Percentiles rank a stretch among this genome's conserved stretches.
Conservation (phyloP, 2,113 vertebrate species). For the Leiothrix lutea region DNA sequence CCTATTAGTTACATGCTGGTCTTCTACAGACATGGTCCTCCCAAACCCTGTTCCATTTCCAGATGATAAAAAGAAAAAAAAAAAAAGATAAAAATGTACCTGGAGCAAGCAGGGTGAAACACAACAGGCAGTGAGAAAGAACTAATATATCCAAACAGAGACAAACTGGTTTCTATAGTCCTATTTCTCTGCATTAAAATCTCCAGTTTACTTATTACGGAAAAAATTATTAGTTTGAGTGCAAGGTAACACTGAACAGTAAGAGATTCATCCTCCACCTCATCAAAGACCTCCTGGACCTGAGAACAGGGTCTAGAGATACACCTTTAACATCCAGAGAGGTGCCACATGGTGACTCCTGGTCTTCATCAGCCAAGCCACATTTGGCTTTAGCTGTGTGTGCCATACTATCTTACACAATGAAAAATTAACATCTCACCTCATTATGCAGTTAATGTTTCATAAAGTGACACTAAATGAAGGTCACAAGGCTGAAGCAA, state of each 20-base stretch:
- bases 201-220: background rate
- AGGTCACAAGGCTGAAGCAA: background rate
- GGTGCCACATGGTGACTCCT: background rate
- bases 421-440: background rate
- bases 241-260: fast-evolving
- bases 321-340: background rate
- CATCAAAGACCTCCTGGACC: background rate
- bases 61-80: background rate
- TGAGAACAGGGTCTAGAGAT: background rate
- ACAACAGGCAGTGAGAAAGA: background rate
- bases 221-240: background rate
- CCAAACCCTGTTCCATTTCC: background rate
- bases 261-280: background rate
- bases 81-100: background rate
- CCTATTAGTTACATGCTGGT: background rate
- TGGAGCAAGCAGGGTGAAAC: background rate
- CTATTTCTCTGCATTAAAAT: background rate
- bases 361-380: background rate
- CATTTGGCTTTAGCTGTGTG: background rate
- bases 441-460: background rate
- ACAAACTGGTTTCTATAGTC: background rate
- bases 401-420: background rate
- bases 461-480: background rate
- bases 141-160: background rate
- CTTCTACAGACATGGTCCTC: background rate